Evolutionary conservation across 2,888 invertebrate genomes (phyloP).

Genomic region (Melanostoma scalare): DNA sequence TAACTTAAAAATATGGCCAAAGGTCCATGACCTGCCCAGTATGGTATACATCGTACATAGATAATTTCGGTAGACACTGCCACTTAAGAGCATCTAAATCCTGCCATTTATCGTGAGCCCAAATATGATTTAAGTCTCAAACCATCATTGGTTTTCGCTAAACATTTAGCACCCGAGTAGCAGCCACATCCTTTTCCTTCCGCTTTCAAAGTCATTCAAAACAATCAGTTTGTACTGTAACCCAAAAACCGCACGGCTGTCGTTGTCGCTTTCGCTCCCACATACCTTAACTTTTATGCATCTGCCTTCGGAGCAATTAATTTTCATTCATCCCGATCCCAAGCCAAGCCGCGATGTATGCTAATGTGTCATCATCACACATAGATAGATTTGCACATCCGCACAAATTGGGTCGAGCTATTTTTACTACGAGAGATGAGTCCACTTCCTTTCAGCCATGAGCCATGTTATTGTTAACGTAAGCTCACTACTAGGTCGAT

Average conservation of each 20-base stretch:
- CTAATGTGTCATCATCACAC: slow-evolving; percentile 63
- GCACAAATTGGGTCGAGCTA: slow-evolving; percentile 72
- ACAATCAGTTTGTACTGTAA: slow-evolving; percentile 64
- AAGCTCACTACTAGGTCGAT: slow-evolving; percentile 52
- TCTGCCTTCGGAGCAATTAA: slow-evolving; percentile 43
- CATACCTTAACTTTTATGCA: slow-evolving; percentile 1
- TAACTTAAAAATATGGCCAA: too few species aligned
- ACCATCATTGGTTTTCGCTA: slow-evolving; percentile 40
- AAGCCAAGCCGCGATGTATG: slow-evolving; percentile 55
- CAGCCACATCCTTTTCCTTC: slow-evolving; percentile 41
- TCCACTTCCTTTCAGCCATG: slow-evolving; percentile 66
- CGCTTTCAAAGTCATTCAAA: slow-evolving; percentile 24
- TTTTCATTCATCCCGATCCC: slow-evolving; percentile 38
- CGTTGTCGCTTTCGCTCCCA: background rate
- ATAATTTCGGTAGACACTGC: too few species aligned
- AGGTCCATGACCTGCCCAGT: too few species aligned
- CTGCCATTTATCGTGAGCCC: background rate
- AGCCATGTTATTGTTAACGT: slow-evolving; percentile 19
- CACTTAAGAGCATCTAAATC: background rate
- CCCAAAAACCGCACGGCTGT: slow-evolving; percentile 36
- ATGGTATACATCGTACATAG: too few species aligned
- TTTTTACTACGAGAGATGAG: slow-evolving; percentile 56
- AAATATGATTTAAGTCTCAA: slow-evolving; percentile 42
- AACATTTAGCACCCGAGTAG: slow-evolving; percentile 22
- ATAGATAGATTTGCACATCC: slow-evolving; percentile 62